A percentile compares a stretch with the other conserved stretches of the same genome.
phyloP scores from a whole-genome alignment of 2,888 invertebrate species.

The Melanargia galathea region DNA sequence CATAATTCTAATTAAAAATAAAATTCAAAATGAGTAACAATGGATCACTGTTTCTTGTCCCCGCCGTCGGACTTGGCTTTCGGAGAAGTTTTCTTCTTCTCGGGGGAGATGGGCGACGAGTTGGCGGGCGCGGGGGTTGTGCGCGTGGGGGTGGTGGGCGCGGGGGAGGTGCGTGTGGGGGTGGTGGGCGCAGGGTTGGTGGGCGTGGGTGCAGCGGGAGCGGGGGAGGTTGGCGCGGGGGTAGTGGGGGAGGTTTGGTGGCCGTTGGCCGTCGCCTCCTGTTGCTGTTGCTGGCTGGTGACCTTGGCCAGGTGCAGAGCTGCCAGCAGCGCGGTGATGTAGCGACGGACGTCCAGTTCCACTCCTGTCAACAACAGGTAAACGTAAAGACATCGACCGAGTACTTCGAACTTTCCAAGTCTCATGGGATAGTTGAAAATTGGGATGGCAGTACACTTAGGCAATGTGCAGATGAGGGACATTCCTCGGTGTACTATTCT shows the following conservation, averaged over 20 bases:
- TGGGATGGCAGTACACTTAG: no score
- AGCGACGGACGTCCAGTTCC: constrained; percentile 71
- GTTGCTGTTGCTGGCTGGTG: constrained; percentile 63
- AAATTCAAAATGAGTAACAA: constrained; percentile 40
- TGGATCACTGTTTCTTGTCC: constrained; percentile 46
- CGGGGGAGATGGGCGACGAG: constrained; percentile 58
- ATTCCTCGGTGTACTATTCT: no score
- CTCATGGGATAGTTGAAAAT: no score
- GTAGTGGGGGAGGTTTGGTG: constrained; percentile 33
- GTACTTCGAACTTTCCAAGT: not conserved
- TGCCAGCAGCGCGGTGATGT: constrained; percentile 69
- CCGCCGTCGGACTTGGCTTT: constrained; percentile 64
- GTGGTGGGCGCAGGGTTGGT: constrained; percentile 33
- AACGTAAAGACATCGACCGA: not conserved
- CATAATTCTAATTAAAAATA: constrained; percentile 41
- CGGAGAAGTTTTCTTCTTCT: constrained; percentile 65
- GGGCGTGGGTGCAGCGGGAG: constrained; percentile 56
- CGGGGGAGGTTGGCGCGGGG: constrained; percentile 39
- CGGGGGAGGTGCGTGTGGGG: constrained; percentile 39
- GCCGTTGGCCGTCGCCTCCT: constrained; percentile 45
- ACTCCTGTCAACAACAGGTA: constrained; percentile 54
- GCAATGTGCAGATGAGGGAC: no score
- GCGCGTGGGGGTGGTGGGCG: constrained; percentile 57
- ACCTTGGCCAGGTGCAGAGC: constrained; percentile 72
- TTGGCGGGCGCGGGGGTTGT: constrained; percentile 40